Evolutionary conservation across 1,140 invertebrate species (phyloP).

Genomic region (Formica exsecta): DNA sequence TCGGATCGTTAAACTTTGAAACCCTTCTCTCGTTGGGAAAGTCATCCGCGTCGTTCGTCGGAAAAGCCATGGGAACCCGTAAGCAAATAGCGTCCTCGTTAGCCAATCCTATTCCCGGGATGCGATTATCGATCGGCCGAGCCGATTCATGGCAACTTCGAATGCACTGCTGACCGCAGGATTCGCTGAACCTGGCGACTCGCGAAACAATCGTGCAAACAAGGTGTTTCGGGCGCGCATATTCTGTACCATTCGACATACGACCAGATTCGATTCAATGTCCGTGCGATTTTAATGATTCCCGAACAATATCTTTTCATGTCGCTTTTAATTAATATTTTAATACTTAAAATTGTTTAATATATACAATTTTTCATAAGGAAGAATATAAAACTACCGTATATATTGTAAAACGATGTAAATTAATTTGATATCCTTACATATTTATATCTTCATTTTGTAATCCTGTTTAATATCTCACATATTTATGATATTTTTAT

Average conservation of each 20-base stretch:
- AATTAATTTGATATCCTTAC: neutral
- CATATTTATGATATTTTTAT: neutral
- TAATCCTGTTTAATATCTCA: neutral
- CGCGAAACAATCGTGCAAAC: slow-evolving; percentile 54
- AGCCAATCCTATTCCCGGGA: slow-evolving; percentile 66
- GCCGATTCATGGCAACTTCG: slow-evolving; percentile 66
- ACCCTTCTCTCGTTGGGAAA: slow-evolving; percentile 52
- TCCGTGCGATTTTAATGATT: neutral
- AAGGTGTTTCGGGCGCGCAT: slow-evolving; percentile 8
- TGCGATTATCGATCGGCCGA: slow-evolving; percentile 63
- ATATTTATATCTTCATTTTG: neutral
- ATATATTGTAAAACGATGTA: neutral
- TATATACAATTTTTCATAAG: too few species aligned
- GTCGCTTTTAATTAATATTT: too few species aligned
- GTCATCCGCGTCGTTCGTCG: slow-evolving; percentile 38
- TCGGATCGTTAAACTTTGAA: slow-evolving; percentile 64
- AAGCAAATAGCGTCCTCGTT: slow-evolving; percentile 75
- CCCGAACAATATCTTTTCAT: neutral
- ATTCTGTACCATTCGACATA: slow-evolving; percentile 5
- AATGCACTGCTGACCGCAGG: slow-evolving; percentile 63
- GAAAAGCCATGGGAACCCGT: slow-evolving; percentile 64
- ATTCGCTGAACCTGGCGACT: slow-evolving; percentile 42
- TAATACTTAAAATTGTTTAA: too few species aligned
- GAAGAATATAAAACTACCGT: neutral
- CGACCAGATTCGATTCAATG: neutral